Percentiles rank a stretch among this genome's conserved stretches.
These are phyloP conservation scores for Drosophila prosaltans DNA, from an alignment of 1,140 invertebrate genomes.

Conservation along the genomic window DNA sequence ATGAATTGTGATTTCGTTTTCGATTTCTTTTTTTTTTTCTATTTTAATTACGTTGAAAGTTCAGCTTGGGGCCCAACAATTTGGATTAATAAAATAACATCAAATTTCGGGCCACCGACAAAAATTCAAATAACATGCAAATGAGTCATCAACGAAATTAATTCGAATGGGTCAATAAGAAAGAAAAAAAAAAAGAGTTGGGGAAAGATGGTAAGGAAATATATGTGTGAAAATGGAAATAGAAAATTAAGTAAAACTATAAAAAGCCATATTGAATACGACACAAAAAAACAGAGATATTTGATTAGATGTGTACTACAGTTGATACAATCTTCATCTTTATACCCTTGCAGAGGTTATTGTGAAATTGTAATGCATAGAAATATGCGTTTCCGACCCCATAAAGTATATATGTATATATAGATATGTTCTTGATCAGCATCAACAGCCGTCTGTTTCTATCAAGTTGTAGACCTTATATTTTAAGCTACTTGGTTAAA, in stretches of 20 bases:
- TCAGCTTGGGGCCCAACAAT: slow-evolving; percentile 29
- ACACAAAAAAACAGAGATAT: neutral
- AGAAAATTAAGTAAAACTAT: neutral
- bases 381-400: no score
- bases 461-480: no score
- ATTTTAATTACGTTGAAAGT: slow-evolving; percentile 63
- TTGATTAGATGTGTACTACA: no score
- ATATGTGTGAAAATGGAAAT: slow-evolving; percentile 2
- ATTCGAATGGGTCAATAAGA: slow-evolving; percentile 5
- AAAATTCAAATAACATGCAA: slow-evolving; percentile 54
- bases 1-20: slow-evolving; percentile 57
- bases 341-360: no score
- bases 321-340: no score
- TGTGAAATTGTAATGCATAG: no score
- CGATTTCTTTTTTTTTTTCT: neutral
- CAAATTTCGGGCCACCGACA: slow-evolving; percentile 1
- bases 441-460: no score
- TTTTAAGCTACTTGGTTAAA: no score
- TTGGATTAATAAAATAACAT: slow-evolving; percentile 5
- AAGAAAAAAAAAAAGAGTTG: neutral
- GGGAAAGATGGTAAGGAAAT: neutral
- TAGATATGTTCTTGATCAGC: no score
- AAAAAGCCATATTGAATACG: neutral
- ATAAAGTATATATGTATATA: no score
- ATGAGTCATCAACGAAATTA: slow-evolving; percentile 57